These are phyloP conservation scores for Mirza zaza DNA, from an alignment of 2,113 vertebrate species.

Conservation along the genomic window DNA sequence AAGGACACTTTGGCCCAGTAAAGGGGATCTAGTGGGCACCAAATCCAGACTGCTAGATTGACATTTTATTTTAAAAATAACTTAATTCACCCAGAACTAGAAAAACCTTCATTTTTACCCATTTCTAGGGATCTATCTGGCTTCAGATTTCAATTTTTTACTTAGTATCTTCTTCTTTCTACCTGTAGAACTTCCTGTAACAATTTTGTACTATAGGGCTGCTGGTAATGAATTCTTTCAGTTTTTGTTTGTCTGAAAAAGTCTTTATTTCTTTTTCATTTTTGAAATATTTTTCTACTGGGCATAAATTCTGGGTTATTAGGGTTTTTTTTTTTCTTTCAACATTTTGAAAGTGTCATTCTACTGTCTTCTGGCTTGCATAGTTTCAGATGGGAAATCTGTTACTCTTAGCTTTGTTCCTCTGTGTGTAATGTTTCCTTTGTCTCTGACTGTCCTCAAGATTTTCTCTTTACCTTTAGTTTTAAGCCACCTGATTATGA, in stretches of 20 bases:
- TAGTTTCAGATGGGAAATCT: not conserved
- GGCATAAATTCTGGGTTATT: not conserved
- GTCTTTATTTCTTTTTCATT: not conserved
- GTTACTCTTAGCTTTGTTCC: not conserved
- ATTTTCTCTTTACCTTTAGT: not conserved
- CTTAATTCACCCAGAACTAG: not conserved
- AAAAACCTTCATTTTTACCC: not conserved
- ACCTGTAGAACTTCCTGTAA: not conserved
- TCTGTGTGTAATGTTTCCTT: not conserved
- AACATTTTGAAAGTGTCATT: not conserved
- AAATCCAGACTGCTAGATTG: not conserved
- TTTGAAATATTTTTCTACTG: not conserved
- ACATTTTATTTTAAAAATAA: not conserved
- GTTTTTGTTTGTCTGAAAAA: not conserved
- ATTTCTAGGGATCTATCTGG: not conserved
- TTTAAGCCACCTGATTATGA: not conserved
- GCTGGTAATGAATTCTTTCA: not conserved
- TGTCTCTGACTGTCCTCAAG: not conserved
- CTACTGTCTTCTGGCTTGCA: not conserved
- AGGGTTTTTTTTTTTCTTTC: too few relatives aligned
- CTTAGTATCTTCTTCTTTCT: not conserved
- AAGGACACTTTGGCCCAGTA: not conserved
- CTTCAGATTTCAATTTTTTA: not conserved
- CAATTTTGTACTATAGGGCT: not conserved
- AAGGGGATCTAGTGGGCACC: not conserved